These are phyloP conservation scores for Luehdorfia chinensis DNA, from an alignment of 1,140 invertebrate genomes.

Conservation along the genomic window DNA sequence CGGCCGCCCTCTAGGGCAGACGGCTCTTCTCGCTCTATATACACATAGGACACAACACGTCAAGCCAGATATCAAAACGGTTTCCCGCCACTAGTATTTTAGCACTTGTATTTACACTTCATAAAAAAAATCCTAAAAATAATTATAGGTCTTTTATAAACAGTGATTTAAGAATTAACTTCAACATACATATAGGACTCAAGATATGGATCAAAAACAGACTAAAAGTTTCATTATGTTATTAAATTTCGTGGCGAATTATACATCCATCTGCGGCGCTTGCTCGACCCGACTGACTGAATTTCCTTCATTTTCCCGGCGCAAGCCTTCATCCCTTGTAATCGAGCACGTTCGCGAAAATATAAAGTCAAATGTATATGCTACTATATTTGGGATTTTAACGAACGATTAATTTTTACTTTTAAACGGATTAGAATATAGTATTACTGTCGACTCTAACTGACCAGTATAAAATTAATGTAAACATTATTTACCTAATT, in stretches of 20 bases:
- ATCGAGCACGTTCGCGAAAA: constrained; percentile 67
- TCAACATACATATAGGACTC: constrained; percentile 30
- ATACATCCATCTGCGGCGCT: constrained; percentile 50
- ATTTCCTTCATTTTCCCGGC: constrained; percentile 72
- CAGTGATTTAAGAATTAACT: constrained; percentile 26
- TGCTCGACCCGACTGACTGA: constrained; percentile 69
- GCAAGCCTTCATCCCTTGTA: constrained; percentile 75
- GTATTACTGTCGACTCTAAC: too few species aligned
- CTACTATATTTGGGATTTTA: constrained; percentile 10
- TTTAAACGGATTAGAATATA: too few species aligned
- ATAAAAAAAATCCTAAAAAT: constrained; percentile 20
- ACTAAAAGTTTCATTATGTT: constrained; percentile 60
- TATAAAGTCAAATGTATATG: constrained; percentile 49
- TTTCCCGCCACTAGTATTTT: constrained; percentile 75
- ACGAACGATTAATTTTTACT: too few species aligned
- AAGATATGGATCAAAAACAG: constrained; percentile 51
- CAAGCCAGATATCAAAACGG: constrained; percentile 73
- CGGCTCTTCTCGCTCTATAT: constrained; percentile 68
- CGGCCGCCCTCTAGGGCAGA: constrained; percentile 73
- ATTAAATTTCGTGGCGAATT: constrained; percentile 34
- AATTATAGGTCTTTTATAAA: constrained; percentile 10
- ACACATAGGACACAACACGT: constrained; percentile 76
- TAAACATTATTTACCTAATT: background rate
- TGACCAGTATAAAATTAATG: too few species aligned
- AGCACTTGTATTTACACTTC: constrained; percentile 46